These are phyloP conservation scores for Boleophthalmus pectinirostris DNA, from an alignment of 2,113 vertebrate genomes.

Conservation along the genomic window DNA sequence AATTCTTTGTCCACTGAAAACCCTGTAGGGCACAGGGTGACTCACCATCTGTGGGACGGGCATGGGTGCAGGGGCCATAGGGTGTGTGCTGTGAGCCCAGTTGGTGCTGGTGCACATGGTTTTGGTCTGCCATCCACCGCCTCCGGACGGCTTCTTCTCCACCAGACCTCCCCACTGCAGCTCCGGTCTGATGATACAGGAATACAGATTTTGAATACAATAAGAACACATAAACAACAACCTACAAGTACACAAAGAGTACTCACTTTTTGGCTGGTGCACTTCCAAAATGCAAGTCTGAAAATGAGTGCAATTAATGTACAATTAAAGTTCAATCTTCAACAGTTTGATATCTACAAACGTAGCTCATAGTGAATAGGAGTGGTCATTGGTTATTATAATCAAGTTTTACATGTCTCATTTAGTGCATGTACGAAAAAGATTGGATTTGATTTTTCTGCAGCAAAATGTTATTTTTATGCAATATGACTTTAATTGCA, in stretches of 20 bases:
- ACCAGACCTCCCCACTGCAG: slow-evolving; percentile 86
- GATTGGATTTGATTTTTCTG: too few relatives aligned
- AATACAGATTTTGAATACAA: background rate
- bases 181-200: slow-evolving; percentile 75
- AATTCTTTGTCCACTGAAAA: background rate
- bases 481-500: too few relatives aligned
- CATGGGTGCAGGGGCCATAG: slow-evolving; percentile 80
- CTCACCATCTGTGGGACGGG: slow-evolving; percentile 86
- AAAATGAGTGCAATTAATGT: background rate
- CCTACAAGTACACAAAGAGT: background rate
- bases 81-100: slow-evolving; percentile 80
- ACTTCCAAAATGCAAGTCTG: slow-evolving; percentile 90
- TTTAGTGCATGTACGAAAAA: too few relatives aligned
- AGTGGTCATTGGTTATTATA: background rate
- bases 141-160: slow-evolving; percentile 85
- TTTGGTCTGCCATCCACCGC: slow-evolving; percentile 90
- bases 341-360: background rate
- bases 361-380: too few relatives aligned
- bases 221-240: background rate
- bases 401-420: too few relatives aligned
- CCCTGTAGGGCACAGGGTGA: background rate
- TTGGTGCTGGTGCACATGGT: slow-evolving; percentile 82
- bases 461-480: too few relatives aligned
- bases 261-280: slow-evolving; percentile 87
- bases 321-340: background rate